These are phyloP conservation scores for Ondatra zibethicus DNA, from an alignment of 2,113 vertebrate species.

Conservation along the genomic window DNA sequence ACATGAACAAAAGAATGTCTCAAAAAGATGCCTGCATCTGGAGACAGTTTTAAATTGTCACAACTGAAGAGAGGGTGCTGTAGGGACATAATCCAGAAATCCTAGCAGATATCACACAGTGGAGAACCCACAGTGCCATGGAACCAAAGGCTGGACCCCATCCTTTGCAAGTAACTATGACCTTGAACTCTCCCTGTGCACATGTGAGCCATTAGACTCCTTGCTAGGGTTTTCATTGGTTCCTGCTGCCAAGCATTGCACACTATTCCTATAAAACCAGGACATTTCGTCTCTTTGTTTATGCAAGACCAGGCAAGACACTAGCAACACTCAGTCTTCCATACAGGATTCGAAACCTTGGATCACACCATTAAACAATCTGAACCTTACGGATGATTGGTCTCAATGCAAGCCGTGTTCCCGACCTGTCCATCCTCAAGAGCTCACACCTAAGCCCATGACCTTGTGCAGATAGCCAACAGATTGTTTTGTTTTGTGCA, in stretches of 20 bases:
- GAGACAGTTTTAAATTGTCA: not conserved
- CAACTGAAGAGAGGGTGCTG: rapidly evolving
- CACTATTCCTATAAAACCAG: not conserved
- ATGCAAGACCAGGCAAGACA: not conserved
- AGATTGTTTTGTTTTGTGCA: not conserved
- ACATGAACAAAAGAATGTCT: not conserved
- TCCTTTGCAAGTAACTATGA: not conserved
- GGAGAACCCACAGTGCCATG: rapidly evolving
- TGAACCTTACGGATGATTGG: not conserved
- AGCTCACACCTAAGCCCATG: not conserved
- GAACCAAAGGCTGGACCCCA: not conserved
- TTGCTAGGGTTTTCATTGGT: not conserved
- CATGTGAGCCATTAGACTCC: rapidly evolving
- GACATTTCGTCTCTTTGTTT: not conserved
- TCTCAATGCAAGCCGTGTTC: rapidly evolving
- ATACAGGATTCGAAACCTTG: not conserved
- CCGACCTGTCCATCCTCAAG: not conserved
- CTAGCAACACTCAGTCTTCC: too few species aligned
- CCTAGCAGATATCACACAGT: rapidly evolving
- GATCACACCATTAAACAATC: not conserved
- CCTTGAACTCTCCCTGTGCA: not conserved
- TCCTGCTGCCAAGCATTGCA: not conserved
- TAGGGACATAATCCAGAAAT: not conserved
- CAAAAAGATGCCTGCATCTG: not conserved
- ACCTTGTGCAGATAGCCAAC: not conserved